These are phyloP conservation scores for Rousettus madagascariensis DNA, from an alignment of 2,797 vertebrate genomes.

Conservation along the genomic window DNA sequence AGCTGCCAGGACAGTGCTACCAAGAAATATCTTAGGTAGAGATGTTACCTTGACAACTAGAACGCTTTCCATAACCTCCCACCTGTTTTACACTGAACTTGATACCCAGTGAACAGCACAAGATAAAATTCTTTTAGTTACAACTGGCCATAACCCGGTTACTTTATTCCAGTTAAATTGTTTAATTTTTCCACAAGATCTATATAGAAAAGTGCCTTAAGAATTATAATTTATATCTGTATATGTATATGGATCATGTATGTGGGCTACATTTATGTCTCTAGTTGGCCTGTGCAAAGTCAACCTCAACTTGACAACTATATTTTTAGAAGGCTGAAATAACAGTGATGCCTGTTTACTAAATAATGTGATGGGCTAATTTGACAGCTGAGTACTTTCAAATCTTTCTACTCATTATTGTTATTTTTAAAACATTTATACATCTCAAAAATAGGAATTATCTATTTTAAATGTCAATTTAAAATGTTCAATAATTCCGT, in stretches of 20 bases:
- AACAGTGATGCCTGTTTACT: not conserved
- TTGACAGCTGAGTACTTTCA: not conserved
- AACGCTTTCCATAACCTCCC: slow-evolving; percentile 37
- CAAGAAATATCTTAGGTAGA: not conserved
- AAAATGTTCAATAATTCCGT: not conserved
- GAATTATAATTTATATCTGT: not conserved
- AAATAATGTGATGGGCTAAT: not conserved
- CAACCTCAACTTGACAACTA: not conserved
- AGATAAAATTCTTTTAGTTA: slow-evolving; percentile 49
- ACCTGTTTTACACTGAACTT: not conserved
- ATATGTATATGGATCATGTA: not conserved
- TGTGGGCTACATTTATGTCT: not conserved
- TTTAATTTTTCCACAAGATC: not conserved
- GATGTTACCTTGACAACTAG: not conserved
- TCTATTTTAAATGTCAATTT: not conserved
- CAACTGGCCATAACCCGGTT: not conserved
- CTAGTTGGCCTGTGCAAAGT: not conserved
- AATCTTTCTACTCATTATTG: not conserved
- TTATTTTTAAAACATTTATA: not conserved
- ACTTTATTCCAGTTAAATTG: not conserved
- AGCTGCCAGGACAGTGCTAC: not conserved
- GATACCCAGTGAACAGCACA: not conserved
- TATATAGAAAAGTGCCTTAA: not conserved
- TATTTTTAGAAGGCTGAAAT: slow-evolving; percentile 8
- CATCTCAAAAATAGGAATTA: not conserved